phyloP scores from a whole-genome alignment of 2,797 vertebrate genomes.

The Carduelis carduelis region DNA sequence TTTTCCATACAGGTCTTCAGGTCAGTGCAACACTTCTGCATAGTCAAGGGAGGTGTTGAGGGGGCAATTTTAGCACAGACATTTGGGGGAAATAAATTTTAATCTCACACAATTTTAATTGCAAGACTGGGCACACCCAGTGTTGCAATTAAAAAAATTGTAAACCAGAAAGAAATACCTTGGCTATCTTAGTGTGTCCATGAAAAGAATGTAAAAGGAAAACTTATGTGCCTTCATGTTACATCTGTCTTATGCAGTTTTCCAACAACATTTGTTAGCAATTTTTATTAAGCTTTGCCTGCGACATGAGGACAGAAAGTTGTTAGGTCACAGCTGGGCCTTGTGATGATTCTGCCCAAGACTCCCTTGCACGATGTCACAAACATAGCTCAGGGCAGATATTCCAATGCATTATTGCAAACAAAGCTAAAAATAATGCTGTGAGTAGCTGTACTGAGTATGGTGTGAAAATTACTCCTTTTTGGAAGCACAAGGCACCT shows the following conservation, averaged over 20 bases:
- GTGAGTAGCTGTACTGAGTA: neutral
- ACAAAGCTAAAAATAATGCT: neutral
- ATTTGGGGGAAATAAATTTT: neutral
- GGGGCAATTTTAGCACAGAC: neutral
- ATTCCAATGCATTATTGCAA: neutral
- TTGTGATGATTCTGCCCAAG: neutral
- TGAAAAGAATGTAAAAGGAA: neutral
- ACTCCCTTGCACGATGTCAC: neutral
- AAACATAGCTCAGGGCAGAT: neutral
- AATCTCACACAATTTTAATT: neutral
- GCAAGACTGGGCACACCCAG: neutral
- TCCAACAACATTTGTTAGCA: neutral
- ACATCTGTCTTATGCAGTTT: neutral
- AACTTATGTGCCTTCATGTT: accelerated
- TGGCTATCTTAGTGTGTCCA: neutral
- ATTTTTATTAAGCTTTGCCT: neutral
- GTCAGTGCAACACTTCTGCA: neutral
- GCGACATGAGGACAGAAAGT: neutral
- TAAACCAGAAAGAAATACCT: neutral
- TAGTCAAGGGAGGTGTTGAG: neutral
- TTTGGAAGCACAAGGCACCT: neutral
- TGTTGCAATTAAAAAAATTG: neutral
- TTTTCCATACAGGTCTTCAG: neutral
- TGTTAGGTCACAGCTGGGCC: neutral
- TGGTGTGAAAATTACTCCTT: neutral